Conservation (phyloP, 1,140 invertebrate genomes). For the Calliphora vicina region DNA sequence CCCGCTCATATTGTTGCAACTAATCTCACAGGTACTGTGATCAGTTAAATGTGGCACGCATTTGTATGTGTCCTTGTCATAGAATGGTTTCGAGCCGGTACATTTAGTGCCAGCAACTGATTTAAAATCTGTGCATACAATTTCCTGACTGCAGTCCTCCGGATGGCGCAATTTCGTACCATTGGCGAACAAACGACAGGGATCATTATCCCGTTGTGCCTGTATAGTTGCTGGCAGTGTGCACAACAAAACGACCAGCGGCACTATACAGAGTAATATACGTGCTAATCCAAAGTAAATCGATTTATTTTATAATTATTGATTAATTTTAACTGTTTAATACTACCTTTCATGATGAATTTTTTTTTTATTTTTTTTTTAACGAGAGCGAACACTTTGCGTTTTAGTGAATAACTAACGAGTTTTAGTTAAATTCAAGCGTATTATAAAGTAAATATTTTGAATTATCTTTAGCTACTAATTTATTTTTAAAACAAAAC, state of each 20-base stretch:
- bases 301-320: not conserved
- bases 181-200: conserved; percentile 49
- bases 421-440: too few species aligned
- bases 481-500: too few species aligned
- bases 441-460: too few species aligned
- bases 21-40: not conserved
- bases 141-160: conserved; percentile 43
- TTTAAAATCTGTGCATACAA: conserved; percentile 39
- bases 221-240: not conserved
- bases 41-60: not conserved
- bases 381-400: too few species aligned
- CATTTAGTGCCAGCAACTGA: not conserved
- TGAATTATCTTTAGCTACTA: too few species aligned
- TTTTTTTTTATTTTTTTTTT: too few species aligned
- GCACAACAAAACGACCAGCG: not conserved
- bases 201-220: conserved; percentile 37
- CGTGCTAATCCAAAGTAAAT: not conserved
- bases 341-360: too few species aligned
- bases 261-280: too few species aligned
- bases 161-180: conserved; percentile 48
- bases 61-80: not conserved
- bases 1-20: not conserved
- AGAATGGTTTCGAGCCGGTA: not conserved
- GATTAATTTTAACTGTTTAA: not conserved
- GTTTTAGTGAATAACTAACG: too few species aligned